Evolutionary conservation across 2,888 invertebrate genomes (phyloP).

Genomic region (Cetonia aurata): DNA sequence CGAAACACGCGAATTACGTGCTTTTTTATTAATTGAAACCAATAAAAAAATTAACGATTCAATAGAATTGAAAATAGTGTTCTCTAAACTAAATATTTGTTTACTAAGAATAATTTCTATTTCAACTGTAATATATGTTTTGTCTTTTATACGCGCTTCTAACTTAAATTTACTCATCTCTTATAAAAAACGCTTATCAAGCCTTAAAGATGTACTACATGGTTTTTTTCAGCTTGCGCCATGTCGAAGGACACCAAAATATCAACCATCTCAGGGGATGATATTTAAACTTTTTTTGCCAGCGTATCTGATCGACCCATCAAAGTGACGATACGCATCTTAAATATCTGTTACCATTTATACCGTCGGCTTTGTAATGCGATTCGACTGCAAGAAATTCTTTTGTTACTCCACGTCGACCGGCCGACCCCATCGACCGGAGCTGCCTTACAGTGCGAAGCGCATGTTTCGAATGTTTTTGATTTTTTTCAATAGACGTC

Average conservation of each 20-base stretch:
- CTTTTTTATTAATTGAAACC: too few species aligned
- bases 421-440: not conserved
- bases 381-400: constrained; percentile 40
- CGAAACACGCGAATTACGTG: too few species aligned
- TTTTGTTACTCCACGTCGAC: constrained; percentile 24
- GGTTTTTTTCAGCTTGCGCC: constrained; percentile 26
- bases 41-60: too few species aligned
- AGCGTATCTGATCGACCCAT: constrained; percentile 41
- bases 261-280: constrained; percentile 31
- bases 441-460: not conserved
- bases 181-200: constrained; percentile 8
- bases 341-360: constrained; percentile 49
- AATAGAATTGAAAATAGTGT: too few species aligned
- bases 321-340: constrained; percentile 46
- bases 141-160: too few species aligned
- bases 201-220: constrained; percentile 8
- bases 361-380: constrained; percentile 41
- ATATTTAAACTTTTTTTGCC: constrained; percentile 38
- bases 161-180: not conserved
- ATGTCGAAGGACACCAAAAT: constrained; percentile 25
- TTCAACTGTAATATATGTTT: too few species aligned
- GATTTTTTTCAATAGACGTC: constrained; percentile 34
- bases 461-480: constrained; percentile 30
- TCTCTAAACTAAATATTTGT: too few species aligned
- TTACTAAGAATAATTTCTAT: too few species aligned